Evolutionary conservation across 2,888 invertebrate genomes (phyloP).

Genomic region (Psylliodes chrysocephalus): DNA sequence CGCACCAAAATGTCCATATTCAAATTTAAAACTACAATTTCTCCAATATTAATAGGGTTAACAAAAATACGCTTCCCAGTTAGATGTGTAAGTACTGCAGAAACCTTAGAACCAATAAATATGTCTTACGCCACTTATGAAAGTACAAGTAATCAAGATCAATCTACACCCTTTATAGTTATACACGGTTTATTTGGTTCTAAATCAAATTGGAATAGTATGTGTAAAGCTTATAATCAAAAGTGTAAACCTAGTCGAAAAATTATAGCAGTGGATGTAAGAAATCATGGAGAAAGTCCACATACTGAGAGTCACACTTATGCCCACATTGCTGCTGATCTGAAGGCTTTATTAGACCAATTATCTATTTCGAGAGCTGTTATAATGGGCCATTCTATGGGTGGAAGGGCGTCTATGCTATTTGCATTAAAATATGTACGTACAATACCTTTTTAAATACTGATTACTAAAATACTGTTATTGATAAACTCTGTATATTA

Average conservation of each 20-base stretch:
- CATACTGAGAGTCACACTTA: constrained; percentile 81
- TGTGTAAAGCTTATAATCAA: constrained; percentile 71
- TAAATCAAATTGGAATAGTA: constrained; percentile 86
- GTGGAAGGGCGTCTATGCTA: constrained; percentile 91
- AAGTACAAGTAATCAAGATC: constrained; percentile 54
- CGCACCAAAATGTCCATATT: background rate
- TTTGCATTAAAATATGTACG: constrained; percentile 78
- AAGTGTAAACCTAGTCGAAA: constrained; percentile 75
- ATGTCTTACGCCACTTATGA: constrained; percentile 77
- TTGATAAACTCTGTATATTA: no score
- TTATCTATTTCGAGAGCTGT: constrained; percentile 73
- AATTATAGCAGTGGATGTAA: constrained; percentile 85
- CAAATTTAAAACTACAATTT: background rate
- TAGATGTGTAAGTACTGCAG: constrained; percentile 19
- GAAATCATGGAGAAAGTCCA: constrained; percentile 96
- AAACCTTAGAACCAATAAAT: constrained; percentile 66
- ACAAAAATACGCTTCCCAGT: background rate
- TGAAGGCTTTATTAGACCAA: constrained; percentile 73
- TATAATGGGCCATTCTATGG: constrained; percentile 94
- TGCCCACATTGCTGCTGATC: constrained; percentile 78
- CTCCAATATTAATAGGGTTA: background rate
- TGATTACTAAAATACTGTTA: background rate
- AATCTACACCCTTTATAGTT: constrained; percentile 75
- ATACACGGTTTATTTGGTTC: constrained; percentile 90
- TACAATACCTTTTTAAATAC: constrained; percentile 21